Conservation (phyloP, 2,113 vertebrate genomes). For the Dipodomys spectabilis region DNA sequence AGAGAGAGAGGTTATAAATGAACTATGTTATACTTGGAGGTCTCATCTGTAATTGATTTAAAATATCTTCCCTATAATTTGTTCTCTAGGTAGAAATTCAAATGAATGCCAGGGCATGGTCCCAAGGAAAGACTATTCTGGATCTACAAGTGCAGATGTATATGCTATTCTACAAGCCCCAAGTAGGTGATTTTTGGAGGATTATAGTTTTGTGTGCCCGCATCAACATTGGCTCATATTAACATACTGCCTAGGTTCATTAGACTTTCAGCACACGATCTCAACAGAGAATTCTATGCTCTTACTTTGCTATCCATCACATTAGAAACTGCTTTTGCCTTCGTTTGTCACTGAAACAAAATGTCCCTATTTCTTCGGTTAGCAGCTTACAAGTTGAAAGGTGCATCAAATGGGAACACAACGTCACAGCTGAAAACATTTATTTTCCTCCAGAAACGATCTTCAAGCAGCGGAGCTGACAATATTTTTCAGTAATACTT, state of each 20-base stretch:
- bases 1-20: not conserved
- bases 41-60: not conserved
- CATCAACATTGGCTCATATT: rapidly evolving
- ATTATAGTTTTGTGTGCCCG: not conserved
- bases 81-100: not conserved
- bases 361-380: slow-evolving; percentile 26
- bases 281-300: not conserved
- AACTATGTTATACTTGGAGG: not conserved
- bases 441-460: slow-evolving; percentile 68
- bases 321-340: slow-evolving; percentile 11
- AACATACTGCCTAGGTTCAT: not conserved
- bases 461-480: slow-evolving; percentile 58
- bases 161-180: not conserved
- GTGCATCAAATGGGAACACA: slow-evolving; percentile 71
- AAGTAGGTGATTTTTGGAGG: not conserved
- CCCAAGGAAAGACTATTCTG: not conserved
- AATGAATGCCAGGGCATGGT: not conserved
- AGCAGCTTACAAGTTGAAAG: slow-evolving; percentile 43
- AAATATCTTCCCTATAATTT: not conserved
- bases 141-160: not conserved
- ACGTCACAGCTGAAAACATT: slow-evolving; percentile 36
- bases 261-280: not conserved
- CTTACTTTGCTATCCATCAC: not conserved
- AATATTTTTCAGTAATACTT: slow-evolving; percentile 59
- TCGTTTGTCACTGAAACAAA: slow-evolving; percentile 53